Evolutionary conservation across 2,113 vertebrate genomes (phyloP).

Genomic region (Phocoena sinus): DNA sequence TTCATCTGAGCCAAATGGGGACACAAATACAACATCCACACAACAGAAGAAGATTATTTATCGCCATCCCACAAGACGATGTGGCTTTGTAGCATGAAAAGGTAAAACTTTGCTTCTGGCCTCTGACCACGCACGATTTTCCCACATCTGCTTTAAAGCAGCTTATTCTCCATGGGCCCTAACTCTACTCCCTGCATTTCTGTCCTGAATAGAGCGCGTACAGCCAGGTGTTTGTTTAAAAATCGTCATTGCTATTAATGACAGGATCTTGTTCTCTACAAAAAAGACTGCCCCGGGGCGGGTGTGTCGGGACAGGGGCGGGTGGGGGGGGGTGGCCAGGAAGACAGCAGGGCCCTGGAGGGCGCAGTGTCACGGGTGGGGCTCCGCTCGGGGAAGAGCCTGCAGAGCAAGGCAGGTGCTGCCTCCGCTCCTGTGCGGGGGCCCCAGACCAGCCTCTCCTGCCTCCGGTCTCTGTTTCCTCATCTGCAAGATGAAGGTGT

Average conservation of each 20-base stretch:
- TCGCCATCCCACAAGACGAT: no score
- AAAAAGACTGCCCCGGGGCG: accelerated
- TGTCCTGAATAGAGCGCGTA: background rate
- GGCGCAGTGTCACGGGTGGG: accelerated
- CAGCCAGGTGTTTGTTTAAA: background rate
- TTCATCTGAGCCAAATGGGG: background rate
- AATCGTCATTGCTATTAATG: background rate
- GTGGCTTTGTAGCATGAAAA: accelerated
- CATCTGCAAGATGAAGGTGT: accelerated
- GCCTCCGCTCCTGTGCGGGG: accelerated
- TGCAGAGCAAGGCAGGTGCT: background rate
- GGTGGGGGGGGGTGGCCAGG: background rate
- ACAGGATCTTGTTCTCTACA: background rate
- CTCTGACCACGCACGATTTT: accelerated
- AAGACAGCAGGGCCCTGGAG: background rate
- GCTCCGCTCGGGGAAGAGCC: accelerated
- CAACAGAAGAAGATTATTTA: accelerated
- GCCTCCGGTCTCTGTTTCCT: accelerated
- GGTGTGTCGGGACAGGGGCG: accelerated
- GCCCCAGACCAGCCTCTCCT: background rate
- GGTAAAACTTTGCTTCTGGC: accelerated
- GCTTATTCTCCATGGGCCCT: accelerated
- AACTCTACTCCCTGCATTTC: background rate
- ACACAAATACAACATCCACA: accelerated
- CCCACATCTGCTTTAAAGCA: accelerated